phyloP scores from a whole-genome alignment of 2,888 invertebrate species.

The Bibio marci region DNA sequence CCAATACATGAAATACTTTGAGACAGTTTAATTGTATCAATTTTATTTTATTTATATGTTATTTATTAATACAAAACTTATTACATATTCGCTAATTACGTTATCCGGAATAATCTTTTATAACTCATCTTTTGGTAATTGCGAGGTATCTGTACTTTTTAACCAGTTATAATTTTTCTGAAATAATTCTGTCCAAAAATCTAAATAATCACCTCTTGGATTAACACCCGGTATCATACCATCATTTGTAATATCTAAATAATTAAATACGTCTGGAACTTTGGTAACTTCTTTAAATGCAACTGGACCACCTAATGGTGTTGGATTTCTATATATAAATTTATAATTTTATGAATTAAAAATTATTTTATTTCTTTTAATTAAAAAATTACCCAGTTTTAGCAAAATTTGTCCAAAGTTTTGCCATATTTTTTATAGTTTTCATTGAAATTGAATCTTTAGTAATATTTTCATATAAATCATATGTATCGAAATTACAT shows the following conservation, averaged over 20 bases:
- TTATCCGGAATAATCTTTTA: no score
- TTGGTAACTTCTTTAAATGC: neutral
- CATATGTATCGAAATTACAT: neutral
- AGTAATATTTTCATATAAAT: constrained; percentile 1
- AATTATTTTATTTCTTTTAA: neutral
- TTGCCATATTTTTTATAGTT: constrained; percentile 1
- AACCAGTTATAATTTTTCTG: no score
- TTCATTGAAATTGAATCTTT: constrained; percentile 1
- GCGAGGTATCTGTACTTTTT: no score
- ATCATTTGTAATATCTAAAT: constrained; percentile 2
- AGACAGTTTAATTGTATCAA: no score
- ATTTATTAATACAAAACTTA: no score
- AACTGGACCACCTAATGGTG: neutral
- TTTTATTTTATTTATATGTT: no score
- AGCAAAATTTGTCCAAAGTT: constrained; percentile 6
- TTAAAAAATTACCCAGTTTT: constrained; percentile 5
- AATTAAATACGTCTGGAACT: neutral
- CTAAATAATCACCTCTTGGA: no score
- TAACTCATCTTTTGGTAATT: no score
- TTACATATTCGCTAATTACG: no score
- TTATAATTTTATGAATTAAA: neutral
- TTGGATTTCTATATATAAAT: neutral
- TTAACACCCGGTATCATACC: neutral
- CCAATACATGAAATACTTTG: no score
- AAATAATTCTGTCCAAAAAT: no score